Conservation (phyloP, 2,888 invertebrate species). For the Onchidella celtica region DNA sequence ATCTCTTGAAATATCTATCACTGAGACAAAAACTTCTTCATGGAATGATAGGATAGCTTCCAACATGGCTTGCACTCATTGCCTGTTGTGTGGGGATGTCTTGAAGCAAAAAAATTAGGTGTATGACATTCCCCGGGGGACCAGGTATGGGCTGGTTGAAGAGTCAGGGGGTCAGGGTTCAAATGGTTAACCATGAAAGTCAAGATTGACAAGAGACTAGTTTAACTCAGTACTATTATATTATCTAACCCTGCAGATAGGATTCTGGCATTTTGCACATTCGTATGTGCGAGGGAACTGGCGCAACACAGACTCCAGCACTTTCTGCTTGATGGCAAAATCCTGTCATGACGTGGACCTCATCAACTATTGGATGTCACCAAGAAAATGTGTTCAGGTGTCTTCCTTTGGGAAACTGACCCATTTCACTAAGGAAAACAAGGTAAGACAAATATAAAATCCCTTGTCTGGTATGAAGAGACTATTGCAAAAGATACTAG, state of each 20-base stretch:
- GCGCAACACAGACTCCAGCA: slow-evolving; percentile 77
- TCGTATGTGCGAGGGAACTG: slow-evolving; percentile 81
- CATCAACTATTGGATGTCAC: slow-evolving; percentile 78
- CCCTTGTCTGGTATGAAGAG: not conserved
- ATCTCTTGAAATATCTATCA: too few species aligned
- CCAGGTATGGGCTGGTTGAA: too few species aligned
- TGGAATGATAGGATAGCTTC: too few species aligned
- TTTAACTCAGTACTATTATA: too few species aligned
- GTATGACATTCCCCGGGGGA: too few species aligned
- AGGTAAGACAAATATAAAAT: slow-evolving; percentile 43
- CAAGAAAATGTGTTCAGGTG: slow-evolving; percentile 41
- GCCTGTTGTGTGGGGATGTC: too few species aligned
- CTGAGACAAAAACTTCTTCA: too few species aligned
- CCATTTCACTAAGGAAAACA: slow-evolving; percentile 47
- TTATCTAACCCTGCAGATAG: slow-evolving; percentile 73
- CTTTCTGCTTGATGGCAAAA: slow-evolving; percentile 80
- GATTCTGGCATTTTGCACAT: slow-evolving; percentile 81
- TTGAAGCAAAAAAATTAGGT: too few species aligned
- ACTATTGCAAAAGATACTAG: not conserved
- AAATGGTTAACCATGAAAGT: too few species aligned
- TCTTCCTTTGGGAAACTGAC: slow-evolving; percentile 47
- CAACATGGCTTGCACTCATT: too few species aligned
- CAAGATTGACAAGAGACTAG: too few species aligned
- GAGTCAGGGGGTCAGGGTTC: too few species aligned
- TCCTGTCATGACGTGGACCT: slow-evolving; percentile 81